phyloP scores from a whole-genome alignment of 53 echinoderm and acorn worm species.

The Hippasteria phrygiana region DNA sequence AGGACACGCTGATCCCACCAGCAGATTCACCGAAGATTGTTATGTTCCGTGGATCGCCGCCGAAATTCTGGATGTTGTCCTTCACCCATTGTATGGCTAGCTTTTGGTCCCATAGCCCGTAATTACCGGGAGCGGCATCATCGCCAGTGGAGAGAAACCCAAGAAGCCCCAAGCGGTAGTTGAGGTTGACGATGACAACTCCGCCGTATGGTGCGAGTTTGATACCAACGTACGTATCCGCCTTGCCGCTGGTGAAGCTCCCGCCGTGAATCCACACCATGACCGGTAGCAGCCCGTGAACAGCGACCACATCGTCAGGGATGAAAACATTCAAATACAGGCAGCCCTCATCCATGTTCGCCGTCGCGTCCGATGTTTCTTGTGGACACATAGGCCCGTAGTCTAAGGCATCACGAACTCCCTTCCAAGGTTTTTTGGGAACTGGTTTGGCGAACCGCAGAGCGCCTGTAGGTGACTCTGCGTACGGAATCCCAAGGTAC shows the following conservation, averaged over 20 bases:
- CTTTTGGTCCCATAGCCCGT: conserved; percentile 87
- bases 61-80: conserved; percentile 81
- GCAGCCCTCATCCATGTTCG: conserved; percentile 72
- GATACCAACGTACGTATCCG: neutral
- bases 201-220: neutral
- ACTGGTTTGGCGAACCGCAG: conserved; percentile 76
- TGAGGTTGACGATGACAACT: conserved; percentile 20
- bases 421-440: conserved; percentile 56
- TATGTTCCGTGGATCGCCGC: conserved; percentile 76
- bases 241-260: neutral
- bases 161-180: conserved; percentile 36
- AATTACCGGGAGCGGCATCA: conserved; percentile 82
- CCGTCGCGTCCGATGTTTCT: neutral
- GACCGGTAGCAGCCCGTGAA: conserved; percentile 2
- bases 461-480: conserved; percentile 69
- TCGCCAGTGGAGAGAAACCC: conserved; percentile 60
- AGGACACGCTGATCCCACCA: conserved; percentile 73
- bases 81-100: conserved; percentile 84
- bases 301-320: conserved; percentile 8
- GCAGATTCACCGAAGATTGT: conserved; percentile 75
- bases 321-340: conserved; percentile 81
- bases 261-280: conserved; percentile 56
- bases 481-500: conserved; percentile 74
- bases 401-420: conserved; percentile 64
- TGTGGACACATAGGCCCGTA: conserved; percentile 84